Conservation (phyloP, 2,113 vertebrate genomes). For the Holacanthus passer region DNA sequence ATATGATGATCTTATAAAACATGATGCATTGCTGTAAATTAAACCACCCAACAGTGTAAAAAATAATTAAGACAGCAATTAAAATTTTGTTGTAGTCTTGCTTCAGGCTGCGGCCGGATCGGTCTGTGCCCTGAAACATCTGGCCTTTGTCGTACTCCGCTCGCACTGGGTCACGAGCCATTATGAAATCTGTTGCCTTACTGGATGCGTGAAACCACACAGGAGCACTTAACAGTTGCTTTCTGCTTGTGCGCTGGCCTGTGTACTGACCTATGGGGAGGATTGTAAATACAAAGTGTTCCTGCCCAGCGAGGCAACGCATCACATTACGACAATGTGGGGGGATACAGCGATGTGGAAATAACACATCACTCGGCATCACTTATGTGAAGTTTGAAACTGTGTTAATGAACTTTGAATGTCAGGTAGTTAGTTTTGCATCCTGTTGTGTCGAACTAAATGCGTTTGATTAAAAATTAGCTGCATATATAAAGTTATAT, state of each 20-base stretch:
- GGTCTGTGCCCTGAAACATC: not conserved
- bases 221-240: constrained; percentile 27
- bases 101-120: not conserved
- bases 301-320: constrained; percentile 6
- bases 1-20: too few species aligned
- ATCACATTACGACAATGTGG: not conserved
- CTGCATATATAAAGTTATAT: not conserved
- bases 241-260: constrained; percentile 22
- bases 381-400: constrained; percentile 2
- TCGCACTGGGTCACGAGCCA: not conserved
- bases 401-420: not conserved
- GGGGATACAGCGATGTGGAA: not conserved
- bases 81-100: too few species aligned
- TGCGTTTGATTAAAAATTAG: not conserved
- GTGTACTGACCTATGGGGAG: constrained; percentile 1
- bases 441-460: not conserved
- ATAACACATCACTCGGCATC: not conserved
- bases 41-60: too few species aligned
- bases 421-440: too few species aligned
- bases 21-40: too few species aligned
- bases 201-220: constrained; percentile 9
- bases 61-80: too few species aligned
- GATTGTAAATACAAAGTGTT: constrained; percentile 17
- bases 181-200: not conserved
- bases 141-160: not conserved